Evolutionary conservation across 2,113 vertebrate genomes (phyloP).

Genomic region (Tympanuchus pallidicinctus): DNA sequence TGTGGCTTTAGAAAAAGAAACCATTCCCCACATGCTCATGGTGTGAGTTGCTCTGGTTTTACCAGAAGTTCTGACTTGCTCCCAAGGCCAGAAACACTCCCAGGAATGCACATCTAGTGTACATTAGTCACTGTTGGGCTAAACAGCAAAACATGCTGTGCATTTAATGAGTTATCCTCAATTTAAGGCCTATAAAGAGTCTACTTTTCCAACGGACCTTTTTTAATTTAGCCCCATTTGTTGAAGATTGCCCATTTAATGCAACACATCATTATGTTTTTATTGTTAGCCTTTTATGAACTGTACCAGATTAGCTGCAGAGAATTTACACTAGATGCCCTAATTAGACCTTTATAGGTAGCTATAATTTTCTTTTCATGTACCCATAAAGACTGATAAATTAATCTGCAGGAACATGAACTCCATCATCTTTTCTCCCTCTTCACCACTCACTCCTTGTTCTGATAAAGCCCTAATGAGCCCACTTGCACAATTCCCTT

Average conservation of each 20-base stretch:
- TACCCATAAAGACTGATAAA: conserved; percentile 70
- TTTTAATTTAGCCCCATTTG: conserved; percentile 65
- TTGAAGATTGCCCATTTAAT: conserved; percentile 71
- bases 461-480: conserved; percentile 69
- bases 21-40: neutral
- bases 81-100: conserved; percentile 5
- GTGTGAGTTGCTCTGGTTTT: conserved; percentile 9
- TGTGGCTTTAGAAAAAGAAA: neutral
- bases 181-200: conserved; percentile 62
- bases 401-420: conserved; percentile 63
- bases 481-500: conserved; percentile 72
- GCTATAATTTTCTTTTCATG: conserved; percentile 69
- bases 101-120: conserved; percentile 5
- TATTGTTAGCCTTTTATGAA: conserved; percentile 72
- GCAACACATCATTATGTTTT: conserved; percentile 74
- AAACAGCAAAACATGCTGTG: conserved; percentile 19
- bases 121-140: conserved; percentile 25
- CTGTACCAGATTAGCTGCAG: conserved; percentile 62
- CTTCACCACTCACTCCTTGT: conserved; percentile 17
- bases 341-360: conserved; percentile 73
- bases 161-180: conserved; percentile 68
- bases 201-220: conserved; percentile 61
- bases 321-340: conserved; percentile 51
- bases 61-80: conserved; percentile 25
- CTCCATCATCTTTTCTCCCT: conserved; percentile 51